Evolutionary conservation across 2,888 invertebrate species (phyloP).

Genomic region (Orchesella flavescens): DNA sequence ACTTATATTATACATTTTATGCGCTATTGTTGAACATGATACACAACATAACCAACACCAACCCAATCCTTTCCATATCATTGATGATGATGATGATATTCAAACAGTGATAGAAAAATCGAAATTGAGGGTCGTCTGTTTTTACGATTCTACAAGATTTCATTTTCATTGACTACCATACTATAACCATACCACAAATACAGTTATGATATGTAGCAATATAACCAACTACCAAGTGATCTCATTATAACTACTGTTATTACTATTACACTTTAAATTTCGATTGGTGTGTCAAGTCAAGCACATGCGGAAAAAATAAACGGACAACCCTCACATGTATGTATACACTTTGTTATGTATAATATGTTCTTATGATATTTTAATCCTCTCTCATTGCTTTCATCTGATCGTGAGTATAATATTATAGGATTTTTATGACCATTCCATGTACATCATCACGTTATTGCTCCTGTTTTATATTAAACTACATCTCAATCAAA

Average conservation of each 20-base stretch:
- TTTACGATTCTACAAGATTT: neutral
- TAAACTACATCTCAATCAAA: conserved; percentile 51
- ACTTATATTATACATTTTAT: neutral
- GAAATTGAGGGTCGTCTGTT: conserved; percentile 1
- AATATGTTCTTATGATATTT: neutral
- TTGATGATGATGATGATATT: no score
- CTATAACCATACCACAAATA: no score
- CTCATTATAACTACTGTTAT: neutral
- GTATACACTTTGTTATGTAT: conserved; percentile 18
- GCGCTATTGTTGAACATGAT: neutral
- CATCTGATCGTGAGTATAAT: conserved; percentile 1
- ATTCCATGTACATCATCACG: conserved; percentile 33
- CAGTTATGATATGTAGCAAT: neutral
- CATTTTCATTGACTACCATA: neutral
- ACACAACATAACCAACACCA: no score
- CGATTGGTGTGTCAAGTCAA: neutral
- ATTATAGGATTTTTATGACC: conserved; percentile 11
- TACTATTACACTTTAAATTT: neutral
- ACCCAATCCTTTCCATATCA: no score
- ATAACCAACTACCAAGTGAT: neutral
- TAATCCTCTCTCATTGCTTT: neutral
- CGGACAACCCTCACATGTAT: neutral
- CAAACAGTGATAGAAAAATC: neutral
- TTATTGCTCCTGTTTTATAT: conserved; percentile 55
- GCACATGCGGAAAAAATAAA: no score